These are phyloP conservation scores for Octopus sinensis DNA, from an alignment of 1,140 invertebrate species.

Conservation along the genomic window DNA sequence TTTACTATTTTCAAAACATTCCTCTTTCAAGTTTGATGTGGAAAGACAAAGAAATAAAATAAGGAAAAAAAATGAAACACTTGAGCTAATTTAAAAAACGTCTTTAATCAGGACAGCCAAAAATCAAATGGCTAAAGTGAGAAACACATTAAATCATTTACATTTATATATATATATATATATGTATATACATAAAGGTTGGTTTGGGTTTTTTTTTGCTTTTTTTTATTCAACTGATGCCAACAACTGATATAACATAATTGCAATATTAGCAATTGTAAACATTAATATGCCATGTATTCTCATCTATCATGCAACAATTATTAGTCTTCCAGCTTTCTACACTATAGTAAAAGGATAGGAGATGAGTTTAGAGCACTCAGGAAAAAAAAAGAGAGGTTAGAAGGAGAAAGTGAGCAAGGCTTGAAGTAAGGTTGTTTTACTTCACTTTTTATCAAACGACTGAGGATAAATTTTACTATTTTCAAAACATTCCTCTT, in stretches of 20 bases:
- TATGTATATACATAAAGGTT: background rate
- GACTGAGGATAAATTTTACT: too few species aligned
- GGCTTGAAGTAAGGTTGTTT: too few species aligned
- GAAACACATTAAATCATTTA: background rate
- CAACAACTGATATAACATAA: slow-evolving; percentile 8
- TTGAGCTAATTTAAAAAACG: too few species aligned
- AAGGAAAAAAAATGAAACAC: too few species aligned
- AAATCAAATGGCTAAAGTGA: background rate
- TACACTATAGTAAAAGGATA: slow-evolving; percentile 1
- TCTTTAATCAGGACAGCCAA: too few species aligned
- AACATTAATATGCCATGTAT: background rate
- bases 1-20: too few species aligned
- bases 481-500: too few species aligned
- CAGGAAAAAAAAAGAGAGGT: background rate
- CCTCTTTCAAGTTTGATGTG: too few species aligned
- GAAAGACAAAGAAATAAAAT: too few species aligned
- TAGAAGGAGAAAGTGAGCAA: too few species aligned
- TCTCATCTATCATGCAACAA: background rate
- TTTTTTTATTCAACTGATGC: slow-evolving; percentile 7
- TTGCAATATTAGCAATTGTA: background rate
- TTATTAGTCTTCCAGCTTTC: background rate
- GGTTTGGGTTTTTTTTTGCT: background rate
- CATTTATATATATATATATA: too few species aligned
- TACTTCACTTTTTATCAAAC: too few species aligned
- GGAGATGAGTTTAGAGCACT: background rate